A percentile compares a stretch with the other conserved stretches of the same genome.
These are phyloP conservation scores for Recurvirostra avosetta DNA, from an alignment of 2,113 vertebrate species.

Conservation along the genomic window DNA sequence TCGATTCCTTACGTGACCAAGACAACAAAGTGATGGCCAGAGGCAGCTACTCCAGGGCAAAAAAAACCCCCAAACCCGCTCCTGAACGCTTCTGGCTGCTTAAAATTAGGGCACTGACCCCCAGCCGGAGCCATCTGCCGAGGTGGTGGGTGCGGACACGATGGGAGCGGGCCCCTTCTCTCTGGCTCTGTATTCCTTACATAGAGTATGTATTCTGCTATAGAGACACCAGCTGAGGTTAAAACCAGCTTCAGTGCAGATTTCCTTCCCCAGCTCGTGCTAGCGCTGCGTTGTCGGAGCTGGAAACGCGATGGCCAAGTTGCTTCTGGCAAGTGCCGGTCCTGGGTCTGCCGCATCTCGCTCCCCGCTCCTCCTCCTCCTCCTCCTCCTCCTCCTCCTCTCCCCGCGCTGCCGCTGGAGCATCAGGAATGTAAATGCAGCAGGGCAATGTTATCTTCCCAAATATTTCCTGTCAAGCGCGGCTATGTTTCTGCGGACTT, in stretches of 20 bases:
- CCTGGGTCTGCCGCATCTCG: fast-evolving
- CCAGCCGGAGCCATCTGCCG: fast-evolving
- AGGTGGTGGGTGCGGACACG: fast-evolving
- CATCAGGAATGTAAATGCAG: not conserved
- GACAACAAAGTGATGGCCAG: not conserved
- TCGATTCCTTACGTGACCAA: not conserved
- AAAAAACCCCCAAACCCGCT: not conserved
- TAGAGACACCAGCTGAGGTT: not conserved
- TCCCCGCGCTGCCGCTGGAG: not conserved
- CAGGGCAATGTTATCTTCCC: not conserved
- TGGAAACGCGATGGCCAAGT: not conserved
- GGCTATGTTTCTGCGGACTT: not conserved
- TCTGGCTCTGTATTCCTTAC: not conserved
- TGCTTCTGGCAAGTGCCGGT: not conserved
- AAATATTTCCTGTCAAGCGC: not conserved
- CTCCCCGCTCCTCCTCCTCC: not conserved
- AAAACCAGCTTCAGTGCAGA: not conserved
- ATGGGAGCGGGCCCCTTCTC: fast-evolving
- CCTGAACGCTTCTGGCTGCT: not conserved
- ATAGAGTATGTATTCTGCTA: fast-evolving
- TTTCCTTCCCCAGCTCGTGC: not conserved
- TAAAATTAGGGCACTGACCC: not conserved
- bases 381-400: not conserved
- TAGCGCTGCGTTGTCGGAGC: fast-evolving
- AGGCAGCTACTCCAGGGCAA: not conserved